phyloP scores from a whole-genome alignment of 2,888 invertebrate genomes.

The Baccha elongata region DNA sequence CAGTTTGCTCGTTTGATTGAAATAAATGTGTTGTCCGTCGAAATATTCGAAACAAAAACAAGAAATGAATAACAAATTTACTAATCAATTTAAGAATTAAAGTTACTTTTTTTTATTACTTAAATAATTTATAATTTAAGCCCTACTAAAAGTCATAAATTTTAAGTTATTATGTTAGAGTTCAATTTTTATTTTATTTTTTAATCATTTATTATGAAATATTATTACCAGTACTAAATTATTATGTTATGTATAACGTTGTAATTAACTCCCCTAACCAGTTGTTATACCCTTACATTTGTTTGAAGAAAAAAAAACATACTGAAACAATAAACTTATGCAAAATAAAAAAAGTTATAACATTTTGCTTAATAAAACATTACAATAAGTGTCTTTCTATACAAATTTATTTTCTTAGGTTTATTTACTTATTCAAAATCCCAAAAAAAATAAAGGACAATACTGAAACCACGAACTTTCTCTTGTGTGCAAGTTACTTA shows the following conservation, averaged over 20 bases:
- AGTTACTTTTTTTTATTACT: conserved; percentile 77
- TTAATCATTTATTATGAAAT: conserved; percentile 76
- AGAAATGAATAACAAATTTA: conserved; percentile 70
- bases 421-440: no score
- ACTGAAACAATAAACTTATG: conserved; percentile 49
- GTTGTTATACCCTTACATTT: conserved; percentile 78
- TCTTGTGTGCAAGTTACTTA: no score
- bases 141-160: conserved; percentile 81
- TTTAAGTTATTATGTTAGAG: conserved; percentile 78
- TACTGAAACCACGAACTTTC: no score
- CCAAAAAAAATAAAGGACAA: no score
- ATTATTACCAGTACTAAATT: conserved; percentile 76
- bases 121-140: conserved; percentile 75
- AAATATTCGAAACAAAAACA: conserved; percentile 74
- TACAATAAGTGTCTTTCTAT: conserved; percentile 5
- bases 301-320: conserved; percentile 61
- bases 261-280: conserved; percentile 81
- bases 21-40: conserved; percentile 37
- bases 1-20: conserved; percentile 78
- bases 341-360: conserved; percentile 64
- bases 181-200: conserved; percentile 73
- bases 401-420: not conserved
- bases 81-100: conserved; percentile 71
- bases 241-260: conserved; percentile 75
- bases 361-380: conserved; percentile 68